A percentile compares a stretch with the other conserved stretches of the same genome.
phyloP scores from a whole-genome alignment of 1,140 invertebrate species.

The Ips nitidus region DNA sequence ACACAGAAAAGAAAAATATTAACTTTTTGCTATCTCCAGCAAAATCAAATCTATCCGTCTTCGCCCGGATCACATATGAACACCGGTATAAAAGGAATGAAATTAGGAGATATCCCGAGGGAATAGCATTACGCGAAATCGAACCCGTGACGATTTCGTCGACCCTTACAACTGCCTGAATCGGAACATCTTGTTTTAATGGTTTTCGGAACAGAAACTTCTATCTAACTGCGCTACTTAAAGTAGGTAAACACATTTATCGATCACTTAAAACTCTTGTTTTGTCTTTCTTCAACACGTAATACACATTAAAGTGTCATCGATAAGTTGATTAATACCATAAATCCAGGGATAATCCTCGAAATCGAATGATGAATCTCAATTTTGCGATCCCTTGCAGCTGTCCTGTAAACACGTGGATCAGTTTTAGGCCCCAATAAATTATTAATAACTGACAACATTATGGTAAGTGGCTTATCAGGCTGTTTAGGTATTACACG shows the following conservation, averaged over 20 bases:
- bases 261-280: too few relatives aligned
- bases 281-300: not conserved
- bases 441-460: not conserved
- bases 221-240: too few relatives aligned
- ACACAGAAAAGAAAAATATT: too few relatives aligned
- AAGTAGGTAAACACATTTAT: too few relatives aligned
- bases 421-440: not conserved
- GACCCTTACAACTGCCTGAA: not conserved
- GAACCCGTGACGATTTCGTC: conserved; percentile 1
- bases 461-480: too few relatives aligned
- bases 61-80: not conserved
- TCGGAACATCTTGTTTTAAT: not conserved
- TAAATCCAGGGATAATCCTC: not conserved
- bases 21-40: not conserved
- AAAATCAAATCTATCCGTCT: not conserved
- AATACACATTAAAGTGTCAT: not conserved
- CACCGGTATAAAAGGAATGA: not conserved
- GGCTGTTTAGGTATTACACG: too few relatives aligned
- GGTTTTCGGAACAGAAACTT: not conserved
- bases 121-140: not conserved
- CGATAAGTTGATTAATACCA: not conserved
- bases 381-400: not conserved
- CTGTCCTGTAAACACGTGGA: not conserved
- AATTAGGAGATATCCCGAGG: not conserved
- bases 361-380: conserved; percentile 1